phyloP scores from a whole-genome alignment of 2,888 invertebrate species.

The Lasioglossum villosulum region DNA sequence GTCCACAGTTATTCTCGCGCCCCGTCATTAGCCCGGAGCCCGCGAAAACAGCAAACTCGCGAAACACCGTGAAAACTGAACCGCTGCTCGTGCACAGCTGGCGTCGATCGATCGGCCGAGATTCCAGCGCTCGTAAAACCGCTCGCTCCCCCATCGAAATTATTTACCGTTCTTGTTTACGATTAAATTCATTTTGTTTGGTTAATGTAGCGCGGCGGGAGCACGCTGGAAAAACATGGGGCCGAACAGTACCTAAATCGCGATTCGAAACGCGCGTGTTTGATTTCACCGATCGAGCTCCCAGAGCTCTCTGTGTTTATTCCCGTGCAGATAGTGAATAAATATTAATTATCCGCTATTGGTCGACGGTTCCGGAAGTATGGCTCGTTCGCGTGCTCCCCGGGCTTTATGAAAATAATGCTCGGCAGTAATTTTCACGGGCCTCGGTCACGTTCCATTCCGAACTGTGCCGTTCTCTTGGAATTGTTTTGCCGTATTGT shows the following conservation, averaged over 20 bases:
- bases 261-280: constrained; percentile 21
- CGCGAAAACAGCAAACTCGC: background rate
- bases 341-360: constrained; percentile 68
- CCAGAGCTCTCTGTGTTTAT: constrained; percentile 28
- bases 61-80: background rate
- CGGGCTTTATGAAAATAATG: constrained; percentile 60
- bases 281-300: constrained; percentile 21
- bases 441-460: background rate
- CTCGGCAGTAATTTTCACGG: constrained; percentile 52
- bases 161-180: constrained; percentile 11
- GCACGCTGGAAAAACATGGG: background rate
- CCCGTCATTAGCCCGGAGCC: background rate
- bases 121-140: background rate
- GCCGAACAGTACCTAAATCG: constrained; percentile 26
- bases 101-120: constrained; percentile 1
- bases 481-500: background rate
- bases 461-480: background rate
- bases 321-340: constrained; percentile 56
- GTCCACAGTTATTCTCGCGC: background rate
- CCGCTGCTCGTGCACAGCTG: background rate
- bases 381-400: constrained; percentile 1
- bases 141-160: background rate
- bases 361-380: constrained; percentile 16
- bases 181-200: constrained; percentile 11
- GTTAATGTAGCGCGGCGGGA: background rate